Evolutionary conservation across 2,888 invertebrate species (phyloP).

Genomic region (Druceiella hillmani): DNA sequence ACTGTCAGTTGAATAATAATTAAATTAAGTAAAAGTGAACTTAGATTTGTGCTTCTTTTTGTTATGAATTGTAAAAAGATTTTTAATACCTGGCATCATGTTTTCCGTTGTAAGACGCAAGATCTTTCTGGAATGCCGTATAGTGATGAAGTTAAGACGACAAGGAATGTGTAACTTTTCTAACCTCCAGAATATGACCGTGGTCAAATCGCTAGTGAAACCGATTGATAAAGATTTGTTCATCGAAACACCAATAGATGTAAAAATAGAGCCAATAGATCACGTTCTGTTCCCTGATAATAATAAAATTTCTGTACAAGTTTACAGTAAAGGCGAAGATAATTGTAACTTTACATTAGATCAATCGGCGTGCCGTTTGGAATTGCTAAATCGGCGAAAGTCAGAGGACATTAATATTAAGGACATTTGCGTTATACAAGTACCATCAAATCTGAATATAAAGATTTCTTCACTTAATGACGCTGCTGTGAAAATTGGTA

Average conservation of each 20-base stretch:
- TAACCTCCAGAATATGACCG: conserved; percentile 42
- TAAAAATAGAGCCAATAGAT: conserved; percentile 45
- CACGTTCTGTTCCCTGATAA: conserved; percentile 42
- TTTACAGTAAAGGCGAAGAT: conserved; percentile 44
- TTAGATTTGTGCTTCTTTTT: too few relatives aligned
- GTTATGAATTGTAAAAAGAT: too few relatives aligned
- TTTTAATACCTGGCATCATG: too few relatives aligned
- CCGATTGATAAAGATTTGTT: conserved; percentile 45
- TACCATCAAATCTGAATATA: conserved; percentile 46
- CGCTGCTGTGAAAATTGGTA: conserved; percentile 40
- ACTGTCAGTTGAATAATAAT: too few relatives aligned
- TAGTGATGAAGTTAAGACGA: conserved; percentile 42
- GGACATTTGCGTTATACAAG: conserved; percentile 45
- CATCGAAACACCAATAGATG: conserved; percentile 49
- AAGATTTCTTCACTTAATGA: conserved; percentile 41
- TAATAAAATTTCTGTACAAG: conserved; percentile 42
- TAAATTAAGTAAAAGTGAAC: too few relatives aligned
- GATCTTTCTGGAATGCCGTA: not conserved
- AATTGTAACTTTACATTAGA: conserved; percentile 46
- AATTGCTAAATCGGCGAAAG: conserved; percentile 42
- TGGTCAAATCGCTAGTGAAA: conserved; percentile 47
- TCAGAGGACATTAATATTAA: conserved; percentile 33
- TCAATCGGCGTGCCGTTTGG: conserved; percentile 44
- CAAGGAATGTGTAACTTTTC: conserved; percentile 39
- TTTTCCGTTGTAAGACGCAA: not conserved